Evolutionary conservation across 2,113 vertebrate genomes (phyloP), one percentile per base, ranked within the genome.

Genomic region (Amblyornis subalaris): DNA sequence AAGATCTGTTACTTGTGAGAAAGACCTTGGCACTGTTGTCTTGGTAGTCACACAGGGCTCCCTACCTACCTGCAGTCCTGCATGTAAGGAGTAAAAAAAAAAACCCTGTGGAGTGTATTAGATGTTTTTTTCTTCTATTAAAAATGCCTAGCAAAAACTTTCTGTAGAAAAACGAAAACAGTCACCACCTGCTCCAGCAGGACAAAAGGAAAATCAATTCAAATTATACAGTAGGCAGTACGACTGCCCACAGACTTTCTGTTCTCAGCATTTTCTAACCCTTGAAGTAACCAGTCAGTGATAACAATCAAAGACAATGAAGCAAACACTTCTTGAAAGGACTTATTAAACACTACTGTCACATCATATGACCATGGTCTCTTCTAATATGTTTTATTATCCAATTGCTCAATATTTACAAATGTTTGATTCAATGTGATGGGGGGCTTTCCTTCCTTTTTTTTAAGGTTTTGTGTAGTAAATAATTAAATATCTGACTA

Each of bases 191-290:
- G 77, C 45, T 80, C 64, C 64, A 92, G 74, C 0, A 0, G 36
- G 42, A 73, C 35, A 44, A 69, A 75, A 80, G 22, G 45, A 90
- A 90, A 85, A 72, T 75, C 45, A 55, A 66, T 81, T 88, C 8
- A 57, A 92, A 66, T 70, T 64, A 50, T 38, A 73, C 12, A 53
- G 40, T n/a, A 62, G 33, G 50, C 42, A 61, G 23, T 22, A 71
- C 19, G 6, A 44, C 42, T 90, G 58, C 45, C 42, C 23, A 21
- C 12, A n/a, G n/a, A 44, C 33, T 51, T 81, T 44, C 26, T 77
- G 14, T 47, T 76, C 90, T 92, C 40, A 70, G 60, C 36, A 35
- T 81, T 84, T 89, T 69, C 60, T 64, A 65, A 47, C 28, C 35
- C 18, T 53, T 75, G 61, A 85, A 85, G 50, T 65, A 57, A 51